Percentiles rank a stretch among this genome's conserved stretches.
Conservation (phyloP, 2,888 invertebrate species). For the Dasysyrphus tricinctus region DNA sequence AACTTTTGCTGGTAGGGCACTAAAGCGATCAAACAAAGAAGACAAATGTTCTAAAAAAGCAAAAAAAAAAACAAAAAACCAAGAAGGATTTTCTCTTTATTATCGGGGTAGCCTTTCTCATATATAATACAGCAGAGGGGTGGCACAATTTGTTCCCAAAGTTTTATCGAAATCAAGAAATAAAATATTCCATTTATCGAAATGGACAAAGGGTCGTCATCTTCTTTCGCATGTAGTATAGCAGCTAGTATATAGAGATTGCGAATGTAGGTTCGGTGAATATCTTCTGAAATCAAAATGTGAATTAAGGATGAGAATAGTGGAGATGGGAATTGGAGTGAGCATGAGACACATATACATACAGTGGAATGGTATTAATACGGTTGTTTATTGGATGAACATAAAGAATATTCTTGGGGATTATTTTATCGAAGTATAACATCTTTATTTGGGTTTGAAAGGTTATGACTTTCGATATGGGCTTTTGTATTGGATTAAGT, state of each 20-base stretch:
- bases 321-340: background rate
- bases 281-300: slow-evolving; percentile 62
- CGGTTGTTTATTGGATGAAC: slow-evolving; percentile 67
- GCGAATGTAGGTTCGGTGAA: background rate
- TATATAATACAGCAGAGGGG: slow-evolving; percentile 8
- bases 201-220: slow-evolving; percentile 51
- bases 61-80: background rate
- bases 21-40: slow-evolving; percentile 32
- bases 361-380: slow-evolving; percentile 44
- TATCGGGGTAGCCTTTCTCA: slow-evolving; percentile 9
- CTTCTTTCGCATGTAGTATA: background rate
- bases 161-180: slow-evolving; percentile 66
- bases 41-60: slow-evolving; percentile 6
- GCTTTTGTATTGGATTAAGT: slow-evolving; percentile 62
- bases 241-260: background rate
- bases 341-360: slow-evolving; percentile 7
- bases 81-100: slow-evolving; percentile 26
- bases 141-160: slow-evolving; percentile 57
- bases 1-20: slow-evolving; percentile 9
- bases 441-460: slow-evolving; percentile 66
- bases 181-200: slow-evolving; percentile 65
- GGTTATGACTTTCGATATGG: slow-evolving; percentile 49
- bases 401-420: slow-evolving; percentile 57
- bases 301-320: slow-evolving; percentile 56
- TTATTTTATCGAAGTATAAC: slow-evolving; percentile 67